Evolutionary conservation across 2,113 vertebrate genomes (phyloP).

Genomic region (Galemys pyrenaicus): DNA sequence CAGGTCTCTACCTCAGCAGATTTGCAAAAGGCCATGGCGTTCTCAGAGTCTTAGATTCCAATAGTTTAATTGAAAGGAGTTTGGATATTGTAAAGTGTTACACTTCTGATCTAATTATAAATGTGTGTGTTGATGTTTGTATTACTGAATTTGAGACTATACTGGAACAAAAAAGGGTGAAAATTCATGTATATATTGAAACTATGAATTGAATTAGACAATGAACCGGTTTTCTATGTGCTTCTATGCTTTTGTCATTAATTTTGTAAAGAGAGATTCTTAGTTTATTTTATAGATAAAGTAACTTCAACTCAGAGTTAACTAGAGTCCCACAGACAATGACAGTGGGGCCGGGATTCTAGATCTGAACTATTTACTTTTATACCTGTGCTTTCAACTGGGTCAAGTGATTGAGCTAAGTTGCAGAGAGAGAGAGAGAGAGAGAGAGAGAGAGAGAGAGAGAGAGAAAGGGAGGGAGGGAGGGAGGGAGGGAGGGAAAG

Average conservation of each 20-base stretch:
- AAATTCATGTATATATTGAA: not conserved
- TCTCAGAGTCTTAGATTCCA: not conserved
- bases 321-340: not conserved
- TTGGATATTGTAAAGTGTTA: not conserved
- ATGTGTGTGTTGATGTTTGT: not conserved
- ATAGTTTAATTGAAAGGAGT: not conserved
- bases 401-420: not conserved
- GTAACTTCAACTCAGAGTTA: not conserved
- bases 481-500: too few relatives aligned
- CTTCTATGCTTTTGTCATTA: not conserved
- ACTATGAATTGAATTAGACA: not conserved
- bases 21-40: not conserved
- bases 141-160: not conserved
- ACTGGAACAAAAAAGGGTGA: not conserved
- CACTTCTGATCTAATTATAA: not conserved
- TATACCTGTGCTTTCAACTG: not conserved
- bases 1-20: not conserved
- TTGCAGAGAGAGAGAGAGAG: not conserved
- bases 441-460: too few relatives aligned
- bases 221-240: not conserved
- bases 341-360: not conserved
- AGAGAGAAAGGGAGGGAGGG: too few relatives aligned
- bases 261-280: not conserved
- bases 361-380: not conserved
- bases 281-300: constrained; percentile 21